Evolutionary conservation across 2,888 invertebrate species (phyloP).

Genomic region (Hyles lineata): DNA sequence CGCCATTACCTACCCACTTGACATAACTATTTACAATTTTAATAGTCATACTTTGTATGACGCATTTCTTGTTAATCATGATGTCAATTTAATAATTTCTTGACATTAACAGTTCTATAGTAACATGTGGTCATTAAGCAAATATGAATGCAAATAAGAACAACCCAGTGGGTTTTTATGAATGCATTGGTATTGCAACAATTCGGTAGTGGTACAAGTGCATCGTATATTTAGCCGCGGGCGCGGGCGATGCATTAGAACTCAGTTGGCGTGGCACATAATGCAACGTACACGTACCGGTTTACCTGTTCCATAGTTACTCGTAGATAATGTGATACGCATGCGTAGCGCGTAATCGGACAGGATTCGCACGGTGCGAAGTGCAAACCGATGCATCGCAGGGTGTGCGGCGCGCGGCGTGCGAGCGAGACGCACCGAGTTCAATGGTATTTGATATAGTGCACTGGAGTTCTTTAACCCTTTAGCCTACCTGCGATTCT

Average conservation of each 20-base stretch:
- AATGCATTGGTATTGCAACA: not conserved
- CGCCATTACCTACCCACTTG: not conserved
- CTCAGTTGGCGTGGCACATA: slow-evolving; percentile 45
- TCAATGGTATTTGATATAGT: slow-evolving; percentile 85
- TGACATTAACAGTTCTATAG: not conserved
- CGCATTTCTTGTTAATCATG: not conserved
- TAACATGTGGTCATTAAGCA: no score
- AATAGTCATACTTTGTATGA: not conserved
- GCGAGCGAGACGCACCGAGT: slow-evolving; percentile 75
- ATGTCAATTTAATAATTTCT: not conserved
- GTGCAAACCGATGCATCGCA: slow-evolving; percentile 68
- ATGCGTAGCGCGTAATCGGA: slow-evolving; percentile 81
- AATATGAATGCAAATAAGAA: no score
- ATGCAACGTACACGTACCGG: slow-evolving; percentile 58
- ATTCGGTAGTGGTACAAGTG: slow-evolving; percentile 5
- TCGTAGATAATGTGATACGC: slow-evolving; percentile 77
- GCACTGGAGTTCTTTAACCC: slow-evolving; percentile 84
- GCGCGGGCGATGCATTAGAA: slow-evolving; percentile 35
- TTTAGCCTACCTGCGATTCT: slow-evolving; percentile 85
- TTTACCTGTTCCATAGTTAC: slow-evolving; percentile 63
- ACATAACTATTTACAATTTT: no score
- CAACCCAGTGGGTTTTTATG: not conserved
- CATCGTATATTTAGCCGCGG: slow-evolving; percentile 42
- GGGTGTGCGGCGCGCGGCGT: slow-evolving; percentile 73
- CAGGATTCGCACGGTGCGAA: slow-evolving; percentile 81